A percentile compares a stretch with the other conserved stretches of the same genome.
Conservation (phyloP, 2,888 invertebrate genomes). For the Falcaria lacertinaria region DNA sequence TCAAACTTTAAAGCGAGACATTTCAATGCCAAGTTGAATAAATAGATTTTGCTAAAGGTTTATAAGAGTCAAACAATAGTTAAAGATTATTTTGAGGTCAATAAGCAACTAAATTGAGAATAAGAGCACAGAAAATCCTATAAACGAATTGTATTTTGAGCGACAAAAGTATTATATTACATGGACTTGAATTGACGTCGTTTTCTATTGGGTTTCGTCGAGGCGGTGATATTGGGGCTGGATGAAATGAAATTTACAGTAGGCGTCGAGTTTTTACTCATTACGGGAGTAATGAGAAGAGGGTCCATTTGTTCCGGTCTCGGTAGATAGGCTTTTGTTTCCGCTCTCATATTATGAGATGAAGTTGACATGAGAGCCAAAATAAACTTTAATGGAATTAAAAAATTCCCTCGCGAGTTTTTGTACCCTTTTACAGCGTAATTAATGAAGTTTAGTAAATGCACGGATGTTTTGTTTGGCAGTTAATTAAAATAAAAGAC, state of each 20-base stretch:
- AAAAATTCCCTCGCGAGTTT: conserved; percentile 36
- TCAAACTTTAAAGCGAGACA: not conserved
- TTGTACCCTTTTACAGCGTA: conserved; percentile 26
- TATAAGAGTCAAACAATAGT: no score
- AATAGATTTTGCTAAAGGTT: no score
- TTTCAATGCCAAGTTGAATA: no score
- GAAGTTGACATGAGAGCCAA: conserved; percentile 31
- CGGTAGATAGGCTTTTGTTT: conserved; percentile 52
- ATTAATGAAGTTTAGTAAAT: conserved; percentile 33
- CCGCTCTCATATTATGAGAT: conserved; percentile 37
- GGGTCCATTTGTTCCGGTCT: conserved; percentile 43
- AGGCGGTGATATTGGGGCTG: conserved; percentile 16
- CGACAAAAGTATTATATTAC: not conserved
- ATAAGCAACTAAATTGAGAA: not conserved
- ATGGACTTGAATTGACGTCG: not conserved
- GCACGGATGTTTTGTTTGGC: not conserved
- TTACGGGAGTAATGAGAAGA: conserved; percentile 43
- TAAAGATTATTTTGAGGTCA: no score
- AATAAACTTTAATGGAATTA: conserved; percentile 46
- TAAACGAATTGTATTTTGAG: not conserved
- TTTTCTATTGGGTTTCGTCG: conserved; percentile 23
- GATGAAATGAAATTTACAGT: conserved; percentile 26
- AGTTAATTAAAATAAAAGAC: not conserved
- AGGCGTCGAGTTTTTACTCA: conserved; percentile 41
- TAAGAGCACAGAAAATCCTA: not conserved